Conservation (phyloP, 2,888 invertebrate genomes). For the Ecliptopera silaceata region DNA sequence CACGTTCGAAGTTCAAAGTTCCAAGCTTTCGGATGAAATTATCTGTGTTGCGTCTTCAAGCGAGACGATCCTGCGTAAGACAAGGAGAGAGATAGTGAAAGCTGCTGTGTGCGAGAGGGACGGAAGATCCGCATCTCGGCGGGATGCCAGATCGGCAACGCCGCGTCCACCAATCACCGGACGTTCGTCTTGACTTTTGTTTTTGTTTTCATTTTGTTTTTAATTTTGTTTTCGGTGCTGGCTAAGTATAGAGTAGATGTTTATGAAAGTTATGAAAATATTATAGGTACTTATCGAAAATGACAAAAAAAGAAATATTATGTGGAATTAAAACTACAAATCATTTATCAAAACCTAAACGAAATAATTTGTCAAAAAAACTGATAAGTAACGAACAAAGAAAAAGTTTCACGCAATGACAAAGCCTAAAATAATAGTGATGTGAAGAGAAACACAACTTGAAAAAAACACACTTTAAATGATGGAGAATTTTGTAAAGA, state of each 20-base stretch:
- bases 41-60: conserved; percentile 81
- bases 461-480: no score
- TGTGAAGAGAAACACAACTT: conserved; percentile 2
- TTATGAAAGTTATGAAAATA: not conserved
- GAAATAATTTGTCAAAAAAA: conserved; percentile 22
- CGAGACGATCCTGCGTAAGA: conserved; percentile 78
- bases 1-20: conserved; percentile 65
- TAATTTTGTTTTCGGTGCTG: conserved; percentile 36
- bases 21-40: conserved; percentile 75
- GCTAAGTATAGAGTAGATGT: conserved; percentile 27
- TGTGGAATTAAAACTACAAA: not conserved
- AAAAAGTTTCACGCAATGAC: conserved; percentile 25
- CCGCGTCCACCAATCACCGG: conserved; percentile 77
- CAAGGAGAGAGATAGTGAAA: conserved; percentile 46
- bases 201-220: conserved; percentile 60
- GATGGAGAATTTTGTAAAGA: no score
- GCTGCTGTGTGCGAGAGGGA: conserved; percentile 45
- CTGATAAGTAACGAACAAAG: conserved; percentile 9
- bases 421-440: conserved; percentile 10
- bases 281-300: no score
- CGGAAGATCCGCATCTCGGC: conserved; percentile 63
- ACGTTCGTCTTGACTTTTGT: conserved; percentile 66
- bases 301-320: not conserved
- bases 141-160: conserved; percentile 75
- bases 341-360: conserved; percentile 28